phyloP scores from a whole-genome alignment of 2,888 invertebrate species.

The Xanthia icteritia region DNA sequence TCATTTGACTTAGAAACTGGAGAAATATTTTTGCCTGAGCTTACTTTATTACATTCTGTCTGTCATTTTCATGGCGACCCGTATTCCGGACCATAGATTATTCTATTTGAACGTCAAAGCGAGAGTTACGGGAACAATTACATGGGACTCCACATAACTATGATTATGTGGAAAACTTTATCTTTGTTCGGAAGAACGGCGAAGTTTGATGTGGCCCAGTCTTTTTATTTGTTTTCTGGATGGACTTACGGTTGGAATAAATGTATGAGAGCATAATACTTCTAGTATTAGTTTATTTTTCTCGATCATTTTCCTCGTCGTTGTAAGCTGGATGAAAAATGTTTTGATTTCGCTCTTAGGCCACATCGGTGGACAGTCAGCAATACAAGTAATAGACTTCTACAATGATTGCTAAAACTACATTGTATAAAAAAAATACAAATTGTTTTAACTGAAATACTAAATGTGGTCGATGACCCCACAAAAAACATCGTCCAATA shows the following conservation, averaged over 20 bases:
- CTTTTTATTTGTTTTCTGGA: slow-evolving; percentile 62
- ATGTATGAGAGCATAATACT: slow-evolving; percentile 50
- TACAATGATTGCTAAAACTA: too few species aligned
- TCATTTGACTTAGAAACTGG: slow-evolving; percentile 52
- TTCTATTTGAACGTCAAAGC: slow-evolving; percentile 59
- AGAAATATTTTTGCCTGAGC: slow-evolving; percentile 42
- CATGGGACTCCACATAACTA: slow-evolving; percentile 49
- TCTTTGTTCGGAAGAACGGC: slow-evolving; percentile 49
- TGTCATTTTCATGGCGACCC: slow-evolving; percentile 44
- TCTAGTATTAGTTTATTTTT: slow-evolving; percentile 52
- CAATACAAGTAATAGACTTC: neutral
- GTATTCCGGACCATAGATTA: slow-evolving; percentile 49
- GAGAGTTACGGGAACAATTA: slow-evolving; percentile 60
- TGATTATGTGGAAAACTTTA: slow-evolving; percentile 62
- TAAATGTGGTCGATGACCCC: too few species aligned
- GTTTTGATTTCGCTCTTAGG: slow-evolving; percentile 22
- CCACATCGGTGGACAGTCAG: too few species aligned
- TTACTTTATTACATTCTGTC: slow-evolving; percentile 47
- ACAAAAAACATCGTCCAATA: too few species aligned
- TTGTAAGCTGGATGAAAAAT: slow-evolving; percentile 5
- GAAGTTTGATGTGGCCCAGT: slow-evolving; percentile 53
- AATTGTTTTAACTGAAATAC: too few species aligned
- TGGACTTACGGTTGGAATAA: slow-evolving; percentile 53
- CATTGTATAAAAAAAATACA: too few species aligned
- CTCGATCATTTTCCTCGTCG: slow-evolving; percentile 54